Conservation (phyloP, 2,888 invertebrate genomes). For the Apamea anceps region DNA sequence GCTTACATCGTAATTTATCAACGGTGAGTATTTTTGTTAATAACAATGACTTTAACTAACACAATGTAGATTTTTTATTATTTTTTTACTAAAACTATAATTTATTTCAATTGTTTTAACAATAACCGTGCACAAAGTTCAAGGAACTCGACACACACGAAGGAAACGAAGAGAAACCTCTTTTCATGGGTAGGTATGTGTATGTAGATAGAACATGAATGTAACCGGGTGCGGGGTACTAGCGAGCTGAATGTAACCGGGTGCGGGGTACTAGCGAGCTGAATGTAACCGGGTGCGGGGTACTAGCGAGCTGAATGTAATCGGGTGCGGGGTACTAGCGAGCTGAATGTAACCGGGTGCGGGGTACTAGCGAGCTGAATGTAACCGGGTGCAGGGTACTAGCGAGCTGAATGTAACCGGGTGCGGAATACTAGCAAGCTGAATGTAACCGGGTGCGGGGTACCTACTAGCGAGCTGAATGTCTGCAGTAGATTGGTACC, state of each 20-base stretch:
- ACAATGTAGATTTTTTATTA: slow-evolving; percentile 4
- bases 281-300: background rate
- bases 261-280: slow-evolving; percentile 4
- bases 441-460: slow-evolving; percentile 13
- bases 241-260: background rate
- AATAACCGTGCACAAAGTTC: slow-evolving; percentile 28
- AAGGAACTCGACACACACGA: slow-evolving; percentile 26
- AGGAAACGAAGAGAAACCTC: slow-evolving; percentile 5
- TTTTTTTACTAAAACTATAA: slow-evolving; percentile 10
- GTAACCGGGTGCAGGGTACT: slow-evolving; percentile 1
- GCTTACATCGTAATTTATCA: slow-evolving; percentile 35
- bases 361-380: background rate
- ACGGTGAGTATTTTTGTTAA: slow-evolving; percentile 55
- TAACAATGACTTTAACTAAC: slow-evolving; percentile 17
- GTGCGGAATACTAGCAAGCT: background rate
- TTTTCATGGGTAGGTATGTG: slow-evolving; percentile 1
- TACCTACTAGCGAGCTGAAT: background rate
- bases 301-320: background rate
- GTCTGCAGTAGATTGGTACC: slow-evolving; percentile 2
- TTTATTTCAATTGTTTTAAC: slow-evolving; percentile 23
- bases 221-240: slow-evolving; percentile 15
- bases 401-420: background rate
- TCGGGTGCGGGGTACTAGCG: slow-evolving; percentile 10
- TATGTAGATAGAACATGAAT: background rate
- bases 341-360: slow-evolving; percentile 17